Conservation (phyloP, 2,888 invertebrate species). For the Nymphalis urticae region DNA sequence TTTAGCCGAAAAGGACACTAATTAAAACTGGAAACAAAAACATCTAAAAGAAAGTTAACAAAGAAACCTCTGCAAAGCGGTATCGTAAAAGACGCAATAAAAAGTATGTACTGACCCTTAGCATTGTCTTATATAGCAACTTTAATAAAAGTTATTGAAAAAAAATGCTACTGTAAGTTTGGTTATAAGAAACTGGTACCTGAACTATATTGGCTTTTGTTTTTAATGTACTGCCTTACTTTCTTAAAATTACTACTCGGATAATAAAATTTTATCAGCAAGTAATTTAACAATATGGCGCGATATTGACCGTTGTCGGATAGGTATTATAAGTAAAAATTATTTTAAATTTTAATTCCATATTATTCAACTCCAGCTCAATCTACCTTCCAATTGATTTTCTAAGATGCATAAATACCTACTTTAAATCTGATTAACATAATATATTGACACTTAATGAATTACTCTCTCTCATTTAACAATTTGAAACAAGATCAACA, state of each 20-base stretch:
- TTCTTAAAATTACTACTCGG: constrained; percentile 20
- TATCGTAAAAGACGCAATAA: constrained; percentile 63
- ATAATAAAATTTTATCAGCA: constrained; percentile 2
- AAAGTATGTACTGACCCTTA: constrained; percentile 66
- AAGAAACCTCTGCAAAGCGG: constrained; percentile 49
- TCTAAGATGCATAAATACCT: no score
- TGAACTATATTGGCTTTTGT: constrained; percentile 33
- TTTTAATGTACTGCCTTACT: constrained; percentile 25
- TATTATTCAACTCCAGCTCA: no score
- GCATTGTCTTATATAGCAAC: constrained; percentile 52
- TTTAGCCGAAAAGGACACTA: constrained; percentile 12
- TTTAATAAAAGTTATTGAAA: constrained; percentile 53
- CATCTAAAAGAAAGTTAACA: constrained; percentile 61
- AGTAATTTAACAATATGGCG: constrained; percentile 7
- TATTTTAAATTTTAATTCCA: no score
- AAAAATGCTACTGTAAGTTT: constrained; percentile 62
- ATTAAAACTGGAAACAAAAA: constrained; percentile 37
- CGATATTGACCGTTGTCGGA: no score
- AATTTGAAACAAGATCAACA: background rate
- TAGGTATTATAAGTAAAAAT: no score
- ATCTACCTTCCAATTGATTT: no score
- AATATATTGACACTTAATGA: no score
- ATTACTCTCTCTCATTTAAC: no score
- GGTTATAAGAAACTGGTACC: constrained; percentile 39
- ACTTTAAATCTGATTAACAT: no score